Evolutionary conservation across 2,888 invertebrate genomes (phyloP), one percentile per base, ranked within the genome.

Genomic region (Oxytorus armatus): DNA sequence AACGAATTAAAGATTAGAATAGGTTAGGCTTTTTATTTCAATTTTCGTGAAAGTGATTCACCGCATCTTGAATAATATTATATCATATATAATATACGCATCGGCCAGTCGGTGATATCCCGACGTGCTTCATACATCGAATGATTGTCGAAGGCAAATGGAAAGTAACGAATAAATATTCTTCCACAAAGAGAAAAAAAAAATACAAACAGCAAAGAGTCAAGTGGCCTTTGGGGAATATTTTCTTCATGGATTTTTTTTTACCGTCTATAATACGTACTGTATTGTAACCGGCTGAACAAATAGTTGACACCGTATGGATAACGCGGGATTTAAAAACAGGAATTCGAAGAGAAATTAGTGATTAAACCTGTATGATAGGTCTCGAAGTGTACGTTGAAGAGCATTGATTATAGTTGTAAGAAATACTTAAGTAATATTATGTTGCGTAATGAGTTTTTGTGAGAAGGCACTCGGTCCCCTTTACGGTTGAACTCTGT

Each of bases 401-500:
- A 85, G 85, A 86, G 84, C 85, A 87, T 73, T 89, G 87, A 85
- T 84, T 86, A 77, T 81, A 39, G 66, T 23, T 59, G 33, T 74
- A 74, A 72, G 65, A n/a, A n/a, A n/a, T n/a, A n/a, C n/a, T n/a
- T n/a, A n/a, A 49, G 81, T 77, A 83, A 85, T 84, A 83, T 82
- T 85, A 82, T 85, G 85, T 86, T 83, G 57, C 83, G 87, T 84
- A 87, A 84, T 84, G 83, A 85, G 80, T 82, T 83, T 77, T 82
- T 74, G 76, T 18, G 82, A 79, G 90, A 92, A 92, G 91, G 88
- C 91, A 92, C 90, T 87, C 91, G 91, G 91, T 92, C 91, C 91
- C 91, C 91, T 91, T 91, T 91, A 92, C 91, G 88, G 86, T 86
- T 82, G 90, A 91, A 91, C 91, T 90, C 89, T 84, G 88, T 87